These are phyloP conservation scores for Fregata magnificens DNA, from an alignment of 2,113 vertebrate genomes.

Conservation along the genomic window DNA sequence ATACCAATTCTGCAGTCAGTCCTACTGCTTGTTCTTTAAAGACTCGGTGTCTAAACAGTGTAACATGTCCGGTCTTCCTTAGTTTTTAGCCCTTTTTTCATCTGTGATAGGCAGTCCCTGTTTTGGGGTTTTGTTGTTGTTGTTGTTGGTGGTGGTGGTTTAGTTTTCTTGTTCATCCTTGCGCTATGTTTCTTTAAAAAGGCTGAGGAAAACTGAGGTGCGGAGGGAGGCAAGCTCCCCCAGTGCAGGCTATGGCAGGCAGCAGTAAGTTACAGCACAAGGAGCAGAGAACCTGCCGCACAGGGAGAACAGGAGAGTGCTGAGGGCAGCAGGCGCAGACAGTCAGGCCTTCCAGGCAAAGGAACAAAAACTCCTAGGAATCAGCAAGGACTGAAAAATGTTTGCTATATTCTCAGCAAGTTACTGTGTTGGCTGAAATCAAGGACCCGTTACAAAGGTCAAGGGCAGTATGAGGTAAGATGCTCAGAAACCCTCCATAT, in stretches of 20 bases:
- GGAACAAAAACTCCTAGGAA: not conserved
- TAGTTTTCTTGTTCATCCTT: not conserved
- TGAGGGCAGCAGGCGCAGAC: not conserved
- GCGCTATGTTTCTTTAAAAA: not conserved
- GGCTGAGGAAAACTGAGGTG: not conserved
- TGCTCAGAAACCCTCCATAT: not conserved
- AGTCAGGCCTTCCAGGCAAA: not conserved
- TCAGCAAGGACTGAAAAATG: not conserved
- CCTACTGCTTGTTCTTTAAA: not conserved
- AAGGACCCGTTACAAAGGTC: not conserved
- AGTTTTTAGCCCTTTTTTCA: not conserved
- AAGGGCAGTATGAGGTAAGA: not conserved
- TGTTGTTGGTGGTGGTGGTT: not conserved
- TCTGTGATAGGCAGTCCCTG: not conserved
- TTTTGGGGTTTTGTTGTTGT: not conserved
- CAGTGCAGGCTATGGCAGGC: not conserved
- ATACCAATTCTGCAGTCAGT: not conserved
- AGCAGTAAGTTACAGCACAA: not conserved
- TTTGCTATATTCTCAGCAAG: not conserved
- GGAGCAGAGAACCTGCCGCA: not conserved
- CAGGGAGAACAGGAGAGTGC: not conserved
- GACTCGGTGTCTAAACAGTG: not conserved
- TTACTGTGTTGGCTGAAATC: not conserved
- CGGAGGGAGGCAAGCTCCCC: no score
- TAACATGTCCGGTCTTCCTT: rapidly evolving